A percentile compares a stretch with the other conserved stretches of the same genome.
Evolutionary conservation across 2,888 invertebrate genomes (phyloP).

Genomic region (Resseliella maxima): DNA sequence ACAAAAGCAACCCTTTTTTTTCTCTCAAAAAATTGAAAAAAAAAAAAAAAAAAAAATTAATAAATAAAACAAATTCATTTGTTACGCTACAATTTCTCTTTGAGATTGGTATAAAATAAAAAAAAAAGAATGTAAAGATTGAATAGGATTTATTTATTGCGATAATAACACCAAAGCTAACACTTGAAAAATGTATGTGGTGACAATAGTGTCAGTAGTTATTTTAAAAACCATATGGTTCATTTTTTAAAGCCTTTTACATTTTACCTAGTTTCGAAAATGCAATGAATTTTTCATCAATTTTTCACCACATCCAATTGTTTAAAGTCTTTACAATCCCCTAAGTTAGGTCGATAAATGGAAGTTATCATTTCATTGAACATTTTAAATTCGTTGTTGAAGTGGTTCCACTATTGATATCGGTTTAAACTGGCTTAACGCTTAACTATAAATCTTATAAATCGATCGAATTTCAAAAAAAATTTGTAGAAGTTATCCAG

Average conservation of each 20-base stretch:
- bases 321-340: conserved; percentile 3
- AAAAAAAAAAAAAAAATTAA: too few relatives aligned
- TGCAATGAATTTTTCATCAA: neutral
- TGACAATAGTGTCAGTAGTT: neutral
- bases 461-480: neutral
- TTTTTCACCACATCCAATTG: conserved; percentile 33
- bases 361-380: conserved; percentile 18
- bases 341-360: neutral
- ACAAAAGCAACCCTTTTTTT: neutral
- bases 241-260: neutral
- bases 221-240: conserved; percentile 23
- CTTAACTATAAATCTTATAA: neutral
- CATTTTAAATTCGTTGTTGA: neutral
- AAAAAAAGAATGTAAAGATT: neutral
- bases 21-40: neutral
- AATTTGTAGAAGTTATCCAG: neutral
- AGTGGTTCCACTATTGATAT: conserved; percentile 8
- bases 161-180: neutral
- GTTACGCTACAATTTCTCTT: conserved; percentile 28
- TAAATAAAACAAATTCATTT: conserved; percentile 34
- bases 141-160: neutral
- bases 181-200: neutral
- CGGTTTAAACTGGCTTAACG: neutral
- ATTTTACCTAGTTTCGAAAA: neutral
- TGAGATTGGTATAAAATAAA: neutral